These are phyloP conservation scores for Spisula subtruncata DNA, from an alignment of 2,888 invertebrate species.

Conservation along the genomic window DNA sequence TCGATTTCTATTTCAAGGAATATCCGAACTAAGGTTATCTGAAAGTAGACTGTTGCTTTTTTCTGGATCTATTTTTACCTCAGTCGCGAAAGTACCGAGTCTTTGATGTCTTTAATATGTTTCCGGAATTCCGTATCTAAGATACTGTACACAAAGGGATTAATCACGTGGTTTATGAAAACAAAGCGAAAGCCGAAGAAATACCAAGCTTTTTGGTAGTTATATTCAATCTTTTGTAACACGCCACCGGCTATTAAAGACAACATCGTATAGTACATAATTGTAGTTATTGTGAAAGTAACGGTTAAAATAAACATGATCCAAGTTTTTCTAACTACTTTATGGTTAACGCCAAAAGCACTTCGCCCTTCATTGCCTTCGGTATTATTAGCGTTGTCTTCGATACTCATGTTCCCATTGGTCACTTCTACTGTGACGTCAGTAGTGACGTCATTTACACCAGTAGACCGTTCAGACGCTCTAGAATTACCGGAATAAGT, in stretches of 20 bases:
- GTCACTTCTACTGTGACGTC: conserved; percentile 3
- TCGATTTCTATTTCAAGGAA: no score
- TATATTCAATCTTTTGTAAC: conserved; percentile 32
- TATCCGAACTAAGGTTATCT: no score
- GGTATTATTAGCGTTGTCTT: neutral
- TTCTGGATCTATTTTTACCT: neutral
- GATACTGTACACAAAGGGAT: conserved; percentile 60
- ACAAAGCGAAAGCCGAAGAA: conserved; percentile 66
- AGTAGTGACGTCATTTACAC: neutral
- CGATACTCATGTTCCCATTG: neutral
- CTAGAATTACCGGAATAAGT: neutral
- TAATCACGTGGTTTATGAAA: conserved; percentile 69
- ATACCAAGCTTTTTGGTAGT: conserved; percentile 47
- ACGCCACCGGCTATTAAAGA: conserved; percentile 54
- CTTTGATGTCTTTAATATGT: conserved; percentile 37
- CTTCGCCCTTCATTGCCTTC: neutral
- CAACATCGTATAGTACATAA: conserved; percentile 54
- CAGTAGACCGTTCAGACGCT: neutral
- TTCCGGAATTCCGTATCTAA: conserved; percentile 62
- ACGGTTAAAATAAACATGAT: conserved; percentile 65
- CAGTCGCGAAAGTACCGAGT: neutral
- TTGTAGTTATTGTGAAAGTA: conserved; percentile 56
- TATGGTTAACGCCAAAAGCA: neutral
- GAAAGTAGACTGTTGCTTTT: no score
- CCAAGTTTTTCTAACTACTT: conserved; percentile 45